Conservation (phyloP, 2,113 vertebrate species). For the Mus musculus region GRCm39 chr8:65291001-65291500, state of each 20-base stretch:
- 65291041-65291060: not conserved
- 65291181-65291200: not conserved
- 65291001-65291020: not conserved
- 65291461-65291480: not conserved
- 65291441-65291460: conserved; percentile 19
- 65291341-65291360: not conserved
- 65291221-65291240: not conserved
- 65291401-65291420: conserved; percentile 1
- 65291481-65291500: not conserved
- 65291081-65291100: not conserved
- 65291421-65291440: not conserved
- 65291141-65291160: too few species aligned
- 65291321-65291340: not conserved
- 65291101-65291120: not conserved
- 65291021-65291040: not conserved
- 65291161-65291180: not conserved
- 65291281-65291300: not conserved
- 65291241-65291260: not conserved
- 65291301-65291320: not conserved
- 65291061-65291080: not conserved
- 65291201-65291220: not conserved
- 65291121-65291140: not conserved
- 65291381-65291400: not conserved
- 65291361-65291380: not conserved
- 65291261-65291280: not conserved